phyloP scores from a whole-genome alignment of 2,888 invertebrate species.

The Biston betularia region DNA sequence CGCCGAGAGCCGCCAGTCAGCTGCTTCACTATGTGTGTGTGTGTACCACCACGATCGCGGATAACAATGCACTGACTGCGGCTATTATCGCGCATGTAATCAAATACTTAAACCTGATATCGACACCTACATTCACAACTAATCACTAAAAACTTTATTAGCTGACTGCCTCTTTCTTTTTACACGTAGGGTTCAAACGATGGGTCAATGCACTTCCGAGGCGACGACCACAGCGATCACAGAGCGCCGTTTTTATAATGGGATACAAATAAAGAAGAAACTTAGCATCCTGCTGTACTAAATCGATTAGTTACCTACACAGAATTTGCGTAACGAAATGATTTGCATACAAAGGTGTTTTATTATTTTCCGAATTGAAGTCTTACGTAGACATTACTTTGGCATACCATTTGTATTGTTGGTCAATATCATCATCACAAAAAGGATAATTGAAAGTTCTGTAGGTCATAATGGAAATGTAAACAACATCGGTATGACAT shows the following conservation, averaged over 20 bases:
- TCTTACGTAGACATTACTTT: constrained; percentile 47
- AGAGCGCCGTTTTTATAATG: constrained; percentile 73
- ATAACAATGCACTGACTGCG: constrained; percentile 38
- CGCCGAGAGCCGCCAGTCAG: constrained; percentile 67
- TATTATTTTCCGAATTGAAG: constrained; percentile 41
- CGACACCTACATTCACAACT: constrained; percentile 44
- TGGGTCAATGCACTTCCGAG: constrained; percentile 85
- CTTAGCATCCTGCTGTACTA: constrained; percentile 53
- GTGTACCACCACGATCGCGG: constrained; percentile 45
- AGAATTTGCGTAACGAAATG: constrained; percentile 44
- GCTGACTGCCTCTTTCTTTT: constrained; percentile 50
- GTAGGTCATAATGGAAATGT: constrained; percentile 64
- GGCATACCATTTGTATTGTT: constrained; percentile 42
- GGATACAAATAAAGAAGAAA: constrained; percentile 60
- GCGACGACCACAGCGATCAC: constrained; percentile 78
- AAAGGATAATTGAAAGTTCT: constrained; percentile 52
- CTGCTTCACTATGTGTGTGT: no score
- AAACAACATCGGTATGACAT: constrained; percentile 57
- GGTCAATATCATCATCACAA: constrained; percentile 42
- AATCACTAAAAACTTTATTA: constrained; percentile 48
- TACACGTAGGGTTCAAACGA: constrained; percentile 75
- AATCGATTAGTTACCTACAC: constrained; percentile 46
- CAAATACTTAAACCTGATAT: constrained; percentile 26
- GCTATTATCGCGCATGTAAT: constrained; percentile 27
- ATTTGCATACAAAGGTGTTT: constrained; percentile 45